Percentiles rank a stretch among this genome's conserved stretches.
These are phyloP conservation scores for Octopus sinensis DNA, from an alignment of 1,140 invertebrate species.

Conservation along the genomic window DNA sequence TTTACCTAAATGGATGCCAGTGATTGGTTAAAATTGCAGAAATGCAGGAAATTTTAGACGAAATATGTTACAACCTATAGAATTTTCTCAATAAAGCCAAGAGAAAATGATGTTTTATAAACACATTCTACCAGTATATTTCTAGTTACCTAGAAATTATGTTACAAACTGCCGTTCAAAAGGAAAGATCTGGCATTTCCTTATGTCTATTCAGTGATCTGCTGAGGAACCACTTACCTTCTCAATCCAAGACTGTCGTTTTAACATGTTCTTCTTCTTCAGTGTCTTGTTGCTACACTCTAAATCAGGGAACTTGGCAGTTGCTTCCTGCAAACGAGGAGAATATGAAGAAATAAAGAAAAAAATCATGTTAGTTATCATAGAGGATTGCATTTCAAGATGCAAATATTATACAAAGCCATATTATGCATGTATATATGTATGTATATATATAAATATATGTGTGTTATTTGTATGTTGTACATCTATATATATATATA, in stretches of 20 bases:
- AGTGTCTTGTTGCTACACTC: slow-evolving; percentile 46
- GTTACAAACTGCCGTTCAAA: neutral
- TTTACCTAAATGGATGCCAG: no score
- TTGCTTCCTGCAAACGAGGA: slow-evolving; percentile 70
- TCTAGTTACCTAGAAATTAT: no score
- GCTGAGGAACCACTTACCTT: slow-evolving; percentile 35
- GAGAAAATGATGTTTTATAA: no score
- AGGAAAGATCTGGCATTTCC: neutral
- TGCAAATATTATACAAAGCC: neutral
- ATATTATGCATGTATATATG: neutral
- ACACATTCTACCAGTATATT: no score
- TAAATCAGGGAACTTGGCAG: slow-evolving; percentile 88
- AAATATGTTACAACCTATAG: no score
- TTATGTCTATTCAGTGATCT: no score
- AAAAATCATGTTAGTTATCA: neutral
- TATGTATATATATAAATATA: neutral
- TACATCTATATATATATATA: neutral
- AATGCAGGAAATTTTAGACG: no score
- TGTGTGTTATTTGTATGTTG: neutral
- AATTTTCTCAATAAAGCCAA: no score
- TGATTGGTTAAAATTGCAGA: no score
- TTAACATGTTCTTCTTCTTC: slow-evolving; percentile 43
- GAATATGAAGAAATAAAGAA: slow-evolving; percentile 11
- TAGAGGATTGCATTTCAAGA: neutral
- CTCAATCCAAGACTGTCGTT: slow-evolving; percentile 52